phyloP scores from a whole-genome alignment of 1,140 invertebrate genomes.

The Aphelenchoides fujianensis region DNA sequence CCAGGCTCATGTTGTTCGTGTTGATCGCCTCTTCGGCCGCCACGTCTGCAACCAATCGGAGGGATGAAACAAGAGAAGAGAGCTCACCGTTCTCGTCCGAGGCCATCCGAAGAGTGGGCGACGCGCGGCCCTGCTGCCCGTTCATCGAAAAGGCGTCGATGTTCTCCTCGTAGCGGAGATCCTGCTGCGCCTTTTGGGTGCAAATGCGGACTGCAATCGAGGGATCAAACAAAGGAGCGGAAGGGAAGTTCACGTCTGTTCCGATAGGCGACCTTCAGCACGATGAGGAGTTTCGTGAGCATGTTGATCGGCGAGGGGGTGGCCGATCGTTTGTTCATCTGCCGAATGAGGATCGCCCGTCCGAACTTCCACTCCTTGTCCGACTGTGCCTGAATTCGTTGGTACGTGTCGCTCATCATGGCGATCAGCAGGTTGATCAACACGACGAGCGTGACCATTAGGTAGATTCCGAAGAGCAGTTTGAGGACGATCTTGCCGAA shows the following conservation, averaged over 20 bases:
- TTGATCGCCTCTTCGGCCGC: conserved; percentile 42
- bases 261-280: conserved; percentile 59
- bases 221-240: not conserved
- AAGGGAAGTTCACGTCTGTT: conserved; percentile 44
- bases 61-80: not conserved
- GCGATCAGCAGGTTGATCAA: conserved; percentile 97
- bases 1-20: conserved; percentile 49
- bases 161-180: conserved; percentile 60
- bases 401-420: conserved; percentile 99
- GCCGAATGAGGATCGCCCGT: conserved; percentile 91
- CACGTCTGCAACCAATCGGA: conserved; percentile 26
- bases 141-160: conserved; percentile 62
- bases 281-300: conserved; percentile 74
- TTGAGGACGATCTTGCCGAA: conserved; percentile 67
- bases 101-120: conserved; percentile 35
- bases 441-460: conserved; percentile 94
- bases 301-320: conserved; percentile 94
- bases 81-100: conserved; percentile 32
- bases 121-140: conserved; percentile 53
- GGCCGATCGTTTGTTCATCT: conserved; percentile 95
- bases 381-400: conserved; percentile 96
- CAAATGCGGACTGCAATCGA: conserved; percentile 61
- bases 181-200: conserved; percentile 59
- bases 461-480: conserved; percentile 80
- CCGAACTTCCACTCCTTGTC: conserved; percentile 99